phyloP scores from a whole-genome alignment of 1,140 invertebrate species.

The Drosophila littoralis region DNA sequence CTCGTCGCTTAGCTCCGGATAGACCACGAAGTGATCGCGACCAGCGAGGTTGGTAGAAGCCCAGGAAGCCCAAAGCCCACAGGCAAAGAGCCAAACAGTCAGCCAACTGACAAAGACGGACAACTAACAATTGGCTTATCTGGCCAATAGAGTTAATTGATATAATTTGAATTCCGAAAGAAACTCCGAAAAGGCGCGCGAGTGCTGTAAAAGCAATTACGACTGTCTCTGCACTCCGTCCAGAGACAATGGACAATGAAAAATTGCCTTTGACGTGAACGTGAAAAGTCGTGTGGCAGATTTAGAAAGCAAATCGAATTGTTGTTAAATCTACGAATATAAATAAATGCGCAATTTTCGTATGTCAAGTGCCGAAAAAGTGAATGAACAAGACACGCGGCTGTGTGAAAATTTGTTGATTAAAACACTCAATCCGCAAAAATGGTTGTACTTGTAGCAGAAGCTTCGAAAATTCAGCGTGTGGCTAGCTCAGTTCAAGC shows the following conservation, averaged over 20 bases:
- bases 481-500: conserved; percentile 11
- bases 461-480: not conserved
- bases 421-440: not conserved
- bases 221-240: conserved; percentile 14
- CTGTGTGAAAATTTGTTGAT: conserved; percentile 12
- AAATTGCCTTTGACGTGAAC: conserved; percentile 48
- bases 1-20: conserved; percentile 53
- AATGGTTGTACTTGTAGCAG: not conserved
- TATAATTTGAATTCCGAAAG: conserved; percentile 34
- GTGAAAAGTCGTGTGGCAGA: conserved; percentile 25
- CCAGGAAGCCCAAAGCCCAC: conserved; percentile 39
- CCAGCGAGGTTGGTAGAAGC: conserved; percentile 49
- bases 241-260: conserved; percentile 37
- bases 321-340: conserved; percentile 29
- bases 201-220: conserved; percentile 21
- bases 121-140: conserved; percentile 37
- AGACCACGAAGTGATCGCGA: conserved; percentile 62
- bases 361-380: conserved; percentile 19
- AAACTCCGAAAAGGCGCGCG: conserved; percentile 9
- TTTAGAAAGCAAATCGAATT: conserved; percentile 62
- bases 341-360: conserved; percentile 58
- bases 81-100: conserved; percentile 7
- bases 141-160: conserved; percentile 53
- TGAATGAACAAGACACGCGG: conserved; percentile 6
- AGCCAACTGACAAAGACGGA: conserved; percentile 32